Percentiles rank a stretch among this genome's conserved stretches.
Conservation (phyloP, 2,888 invertebrate species). For the Nymphalis urticae region DNA sequence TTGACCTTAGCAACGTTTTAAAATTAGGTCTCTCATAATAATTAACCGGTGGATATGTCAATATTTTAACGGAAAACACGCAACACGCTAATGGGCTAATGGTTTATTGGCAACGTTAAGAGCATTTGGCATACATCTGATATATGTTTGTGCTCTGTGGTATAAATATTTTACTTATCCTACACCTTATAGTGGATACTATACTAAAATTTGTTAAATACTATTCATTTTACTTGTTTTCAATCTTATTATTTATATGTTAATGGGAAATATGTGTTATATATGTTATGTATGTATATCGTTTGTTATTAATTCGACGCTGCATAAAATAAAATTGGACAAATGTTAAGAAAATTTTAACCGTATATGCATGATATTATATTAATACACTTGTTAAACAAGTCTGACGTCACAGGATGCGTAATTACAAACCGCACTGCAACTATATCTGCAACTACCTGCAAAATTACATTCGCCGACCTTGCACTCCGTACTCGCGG, state of each 20-base stretch:
- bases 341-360: too few species aligned
- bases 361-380: too few species aligned
- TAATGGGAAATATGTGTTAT: too few species aligned
- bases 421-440: slow-evolving; percentile 9
- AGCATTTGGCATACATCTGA: slow-evolving; percentile 1
- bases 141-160: not conserved
- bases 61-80: slow-evolving; percentile 11
- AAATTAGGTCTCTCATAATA: slow-evolving; percentile 7
- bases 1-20: not conserved
- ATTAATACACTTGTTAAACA: too few species aligned
- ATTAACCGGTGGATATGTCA: not conserved
- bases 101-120: slow-evolving; percentile 6
- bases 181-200: too few species aligned
- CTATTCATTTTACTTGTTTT: too few species aligned
- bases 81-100: slow-evolving; percentile 1
- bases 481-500: slow-evolving; percentile 8
- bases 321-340: too few species aligned
- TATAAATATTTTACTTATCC: too few species aligned
- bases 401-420: slow-evolving; percentile 12
- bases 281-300: too few species aligned
- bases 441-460: slow-evolving; percentile 3
- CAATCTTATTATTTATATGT: too few species aligned
- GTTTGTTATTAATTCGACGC: too few species aligned
- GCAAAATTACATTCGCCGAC: slow-evolving; percentile 12
- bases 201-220: too few species aligned